Base-by-base conservation (phyloP, 2,113 vertebrate genomes). In the Pomatostomus ruficeps region DNA sequence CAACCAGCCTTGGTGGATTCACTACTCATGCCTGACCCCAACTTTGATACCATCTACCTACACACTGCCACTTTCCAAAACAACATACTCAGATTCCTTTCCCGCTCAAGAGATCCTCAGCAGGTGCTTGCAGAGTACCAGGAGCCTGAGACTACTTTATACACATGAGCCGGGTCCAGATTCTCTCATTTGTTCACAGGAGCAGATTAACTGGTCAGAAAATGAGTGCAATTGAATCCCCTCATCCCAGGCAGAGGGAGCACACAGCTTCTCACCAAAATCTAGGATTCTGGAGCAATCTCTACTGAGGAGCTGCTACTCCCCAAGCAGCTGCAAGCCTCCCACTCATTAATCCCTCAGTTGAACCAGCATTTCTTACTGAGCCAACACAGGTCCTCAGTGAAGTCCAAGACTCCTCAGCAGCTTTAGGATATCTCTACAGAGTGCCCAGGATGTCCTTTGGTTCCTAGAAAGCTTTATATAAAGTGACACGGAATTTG, bases 121-220 rank as follows among this genome's bases (percentile, higher is more conserved):
- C 59, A 67, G 43, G 23, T 1, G 4, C 57, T 24, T 55, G 66
- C 38, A 59, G 49, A 80, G 38, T 8, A 67, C 57, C 54, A 59
- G 35, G 36, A 67, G n/a, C 16, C 38, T 0, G 0, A 31, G 25
- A 10, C 6, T 17, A 1, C 9, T 2, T 29, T 40, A n/a, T 21
- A 23, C 9, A 31, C 8, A 20, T 13, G 28, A 75, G 22, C 38
- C 61, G 52, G 36, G 22, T 58, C 35, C 57, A 48, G 31, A 9
- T 19, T 84, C 26, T 42, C 28, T 70, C 40, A 26, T 0, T 33
- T 2, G 11, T 46, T 71, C 79, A 45, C 25, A 74, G 8, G 7
- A 77, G 9, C 4, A 2, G 36, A 70, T 77, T 14, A 49, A 58
- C 8, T 1, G 1, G 16, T 58, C 70, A 85, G 61, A 71, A 74